Conservation (phyloP, 2,797 vertebrate species). For the Enteromius trimaculatus region DNA sequence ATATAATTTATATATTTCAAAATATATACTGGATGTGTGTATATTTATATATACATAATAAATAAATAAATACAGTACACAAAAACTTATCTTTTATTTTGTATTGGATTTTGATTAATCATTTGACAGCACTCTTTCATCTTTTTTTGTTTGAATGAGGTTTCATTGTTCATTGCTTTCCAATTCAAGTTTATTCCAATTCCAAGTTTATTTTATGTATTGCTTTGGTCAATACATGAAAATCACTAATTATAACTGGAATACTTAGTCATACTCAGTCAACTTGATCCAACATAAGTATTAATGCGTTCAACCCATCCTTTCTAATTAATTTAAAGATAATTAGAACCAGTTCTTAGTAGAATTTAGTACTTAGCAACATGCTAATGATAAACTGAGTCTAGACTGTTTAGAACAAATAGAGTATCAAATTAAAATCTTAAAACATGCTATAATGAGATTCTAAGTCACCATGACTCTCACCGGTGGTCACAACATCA, state of each 20-base stretch:
- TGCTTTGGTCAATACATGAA: neutral
- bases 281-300: neutral
- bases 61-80: too few relatives aligned
- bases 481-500: slow-evolving; percentile 22
- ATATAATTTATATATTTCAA: too few relatives aligned
- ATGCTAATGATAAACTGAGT: too few relatives aligned
- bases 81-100: too few relatives aligned
- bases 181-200: too few relatives aligned
- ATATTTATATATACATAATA: too few relatives aligned
- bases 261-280: neutral
- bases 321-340: neutral
- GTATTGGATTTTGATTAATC: too few relatives aligned
- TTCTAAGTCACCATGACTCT: neutral
- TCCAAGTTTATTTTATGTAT: neutral
- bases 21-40: too few relatives aligned
- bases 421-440: neutral
- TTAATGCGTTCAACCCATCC: neutral
- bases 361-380: neutral
- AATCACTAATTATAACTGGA: neutral
- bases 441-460: neutral
- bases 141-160: too few relatives aligned
- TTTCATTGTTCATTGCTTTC: too few relatives aligned
- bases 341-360: neutral
- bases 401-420: neutral
- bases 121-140: too few relatives aligned